A percentile compares a stretch with the other conserved stretches of the same genome.
These are phyloP conservation scores for Cepphus grylle DNA, from an alignment of 2,113 vertebrate genomes.

Conservation along the genomic window DNA sequence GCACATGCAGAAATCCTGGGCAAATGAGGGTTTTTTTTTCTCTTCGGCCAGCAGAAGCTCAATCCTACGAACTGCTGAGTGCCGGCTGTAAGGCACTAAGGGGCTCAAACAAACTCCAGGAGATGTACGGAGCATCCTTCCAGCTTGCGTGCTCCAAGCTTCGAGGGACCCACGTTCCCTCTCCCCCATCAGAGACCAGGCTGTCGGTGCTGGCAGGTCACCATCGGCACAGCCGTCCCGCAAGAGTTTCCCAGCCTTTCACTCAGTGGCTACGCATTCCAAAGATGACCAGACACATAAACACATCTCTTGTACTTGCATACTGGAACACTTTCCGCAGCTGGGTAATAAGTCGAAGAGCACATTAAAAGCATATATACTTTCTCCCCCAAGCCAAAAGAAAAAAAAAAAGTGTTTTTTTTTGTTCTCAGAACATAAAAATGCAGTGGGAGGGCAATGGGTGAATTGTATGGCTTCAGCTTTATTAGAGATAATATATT, in stretches of 20 bases:
- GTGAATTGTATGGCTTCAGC: background rate
- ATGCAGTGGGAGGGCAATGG: background rate
- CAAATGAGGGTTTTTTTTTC: background rate
- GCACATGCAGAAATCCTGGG: background rate
- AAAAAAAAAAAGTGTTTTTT: background rate
- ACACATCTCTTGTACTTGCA: constrained; percentile 15
- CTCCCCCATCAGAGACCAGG: background rate
- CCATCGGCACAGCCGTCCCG: accelerated
- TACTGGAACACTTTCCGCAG: constrained; percentile 5
- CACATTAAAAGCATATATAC: background rate
- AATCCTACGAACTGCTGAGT: background rate
- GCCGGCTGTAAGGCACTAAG: background rate
- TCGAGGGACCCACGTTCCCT: background rate
- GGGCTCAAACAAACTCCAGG: background rate
- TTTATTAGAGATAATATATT: constrained; percentile 6
- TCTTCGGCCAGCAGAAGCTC: background rate
- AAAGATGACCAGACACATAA: constrained; percentile 51
- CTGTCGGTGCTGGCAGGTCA: background rate
- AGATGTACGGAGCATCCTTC: background rate
- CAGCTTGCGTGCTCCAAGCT: background rate
- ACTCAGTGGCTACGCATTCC: background rate
- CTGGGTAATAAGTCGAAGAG: background rate
- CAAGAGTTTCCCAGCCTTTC: constrained; percentile 37
- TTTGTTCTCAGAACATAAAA: background rate
- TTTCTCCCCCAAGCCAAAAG: background rate